Base-by-base conservation (phyloP, 2,888 invertebrate species). In the Diplazon laetatorius region DNA sequence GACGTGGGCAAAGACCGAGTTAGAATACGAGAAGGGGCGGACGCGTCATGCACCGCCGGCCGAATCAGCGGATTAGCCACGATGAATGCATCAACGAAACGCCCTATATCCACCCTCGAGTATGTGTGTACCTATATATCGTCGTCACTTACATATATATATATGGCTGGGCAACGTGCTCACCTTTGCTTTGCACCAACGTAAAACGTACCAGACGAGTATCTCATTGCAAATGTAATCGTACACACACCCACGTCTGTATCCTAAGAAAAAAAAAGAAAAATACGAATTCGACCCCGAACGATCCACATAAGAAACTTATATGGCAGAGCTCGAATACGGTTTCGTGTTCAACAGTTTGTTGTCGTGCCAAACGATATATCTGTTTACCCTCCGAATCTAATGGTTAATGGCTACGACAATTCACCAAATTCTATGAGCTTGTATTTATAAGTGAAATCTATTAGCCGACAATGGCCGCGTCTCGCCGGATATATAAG, bases 61-160 rank as follows among this genome's bases (percentile, higher is more conserved):
- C 86, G 85, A 90, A 90, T 90, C 89, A 89, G 86, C 86, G 89
- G 90, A 90, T 90, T 90, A 90, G 87, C 84, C 78, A 42, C 70
- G 52, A 44, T 81, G 78, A 80, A 82, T 79, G 71, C 77, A 80
- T 80, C 81, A 82, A 81, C 82, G 81, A 79, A 80, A 71, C 77
- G 82, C 79, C 80, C 80, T 59, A n/a, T n/a, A 69, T 77, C 82
- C 82, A 79, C 81, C 81, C 76, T 78, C 72, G 57, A 70, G 62
- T 55, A 60, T 52, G 59, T 42, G 35, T 50, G n/a, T n/a, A n/a
- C 30, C 30, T 52, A 52, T 25, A 5, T 14, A 30, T 62, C 71
- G 22, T 30, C 50, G 55, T 46, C 66, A 46, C 60, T 46, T 69
- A 25, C 59, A 57, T 78, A 12, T 50, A 39, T 37, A 52, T 52